These are phyloP conservation scores for Pogonomyrmex californicus DNA, from an alignment of 1,140 invertebrate genomes.

Conservation along the genomic window DNA sequence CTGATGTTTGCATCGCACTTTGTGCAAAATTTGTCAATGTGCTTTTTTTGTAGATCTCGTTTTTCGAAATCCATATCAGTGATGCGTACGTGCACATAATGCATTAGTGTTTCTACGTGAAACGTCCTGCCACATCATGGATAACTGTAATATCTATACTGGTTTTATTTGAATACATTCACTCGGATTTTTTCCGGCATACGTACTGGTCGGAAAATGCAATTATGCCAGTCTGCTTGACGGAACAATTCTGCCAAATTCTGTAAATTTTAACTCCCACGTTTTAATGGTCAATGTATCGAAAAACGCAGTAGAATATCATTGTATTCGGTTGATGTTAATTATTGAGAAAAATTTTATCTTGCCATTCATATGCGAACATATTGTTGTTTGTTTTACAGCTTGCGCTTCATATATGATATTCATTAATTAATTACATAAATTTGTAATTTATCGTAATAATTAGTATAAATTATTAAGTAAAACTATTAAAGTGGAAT, in stretches of 20 bases:
- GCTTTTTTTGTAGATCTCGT: neutral
- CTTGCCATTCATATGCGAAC: neutral
- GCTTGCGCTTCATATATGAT: neutral
- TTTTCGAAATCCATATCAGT: conserved; percentile 8
- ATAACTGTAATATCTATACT: conserved; percentile 16
- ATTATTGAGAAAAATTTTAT: conserved; percentile 25
- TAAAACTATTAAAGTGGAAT: neutral
- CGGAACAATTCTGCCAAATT: conserved; percentile 22
- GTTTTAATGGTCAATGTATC: conserved; percentile 7
- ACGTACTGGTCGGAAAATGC: conserved; percentile 1
- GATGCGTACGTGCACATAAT: neutral
- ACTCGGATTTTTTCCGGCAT: neutral
- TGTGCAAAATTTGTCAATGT: neutral
- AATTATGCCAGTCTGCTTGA: neutral
- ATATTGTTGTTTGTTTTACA: neutral
- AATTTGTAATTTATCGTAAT: conserved; percentile 4
- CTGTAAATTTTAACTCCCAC: neutral
- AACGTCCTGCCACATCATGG: neutral
- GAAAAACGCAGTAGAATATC: neutral
- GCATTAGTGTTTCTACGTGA: conserved; percentile 5
- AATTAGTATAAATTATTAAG: neutral
- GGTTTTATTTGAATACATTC: conserved; percentile 43
- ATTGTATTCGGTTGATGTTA: neutral
- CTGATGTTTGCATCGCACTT: conserved; percentile 6
- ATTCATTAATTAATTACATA: neutral